Evolutionary conservation across 2,113 vertebrate genomes (phyloP).

Genomic region (Colossoma macropomum): DNA sequence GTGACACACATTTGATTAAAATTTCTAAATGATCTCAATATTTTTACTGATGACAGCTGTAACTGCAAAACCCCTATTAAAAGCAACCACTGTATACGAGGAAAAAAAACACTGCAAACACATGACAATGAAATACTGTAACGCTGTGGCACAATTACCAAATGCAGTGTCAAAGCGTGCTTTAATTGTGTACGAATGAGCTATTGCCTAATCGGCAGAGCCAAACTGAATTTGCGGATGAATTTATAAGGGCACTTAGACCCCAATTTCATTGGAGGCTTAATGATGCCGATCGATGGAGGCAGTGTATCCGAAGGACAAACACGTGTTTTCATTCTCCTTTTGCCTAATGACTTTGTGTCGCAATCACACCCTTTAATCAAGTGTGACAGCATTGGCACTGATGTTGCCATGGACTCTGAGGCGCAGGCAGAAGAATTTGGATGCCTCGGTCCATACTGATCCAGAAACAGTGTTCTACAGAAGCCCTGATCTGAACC

Average conservation of each 20-base stretch:
- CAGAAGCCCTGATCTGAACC: background rate
- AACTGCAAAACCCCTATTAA: conserved; percentile 61
- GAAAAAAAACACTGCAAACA: conserved; percentile 67
- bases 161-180: conserved; percentile 26
- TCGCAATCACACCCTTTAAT: conserved; percentile 65
- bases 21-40: conserved; percentile 43
- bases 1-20: conserved; percentile 43
- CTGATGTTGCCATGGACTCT: conserved; percentile 16
- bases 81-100: conserved; percentile 55
- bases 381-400: conserved; percentile 59
- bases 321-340: conserved; percentile 69
- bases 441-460: conserved; percentile 21
- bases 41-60: conserved; percentile 47
- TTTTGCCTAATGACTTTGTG: conserved; percentile 67
- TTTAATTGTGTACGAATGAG: conserved; percentile 55
- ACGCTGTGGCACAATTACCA: conserved; percentile 53
- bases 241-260: conserved; percentile 69
- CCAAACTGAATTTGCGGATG: conserved; percentile 59
- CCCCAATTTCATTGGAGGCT: conserved; percentile 63
- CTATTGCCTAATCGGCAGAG: conserved; percentile 60
- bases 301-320: conserved; percentile 68
- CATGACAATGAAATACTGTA: conserved; percentile 52
- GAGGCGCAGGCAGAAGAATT: conserved; percentile 7
- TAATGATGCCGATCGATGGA: conserved; percentile 69
- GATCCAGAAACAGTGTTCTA: conserved; percentile 1